phyloP scores from a whole-genome alignment of 2,888 invertebrate species.

The Parascotia fuliginaria region DNA sequence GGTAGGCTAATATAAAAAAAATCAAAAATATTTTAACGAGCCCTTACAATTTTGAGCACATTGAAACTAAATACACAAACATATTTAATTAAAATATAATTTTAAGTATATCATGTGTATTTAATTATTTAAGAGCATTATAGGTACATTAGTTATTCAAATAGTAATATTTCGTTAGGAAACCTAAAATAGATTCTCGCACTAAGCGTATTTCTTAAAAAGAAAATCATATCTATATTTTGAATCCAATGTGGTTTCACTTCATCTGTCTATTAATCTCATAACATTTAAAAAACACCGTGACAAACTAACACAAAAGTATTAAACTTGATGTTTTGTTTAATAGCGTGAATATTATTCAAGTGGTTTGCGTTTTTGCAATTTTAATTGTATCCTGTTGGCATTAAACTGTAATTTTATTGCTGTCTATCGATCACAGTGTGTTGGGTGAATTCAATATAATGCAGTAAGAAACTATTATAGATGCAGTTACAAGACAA shows the following conservation, averaged over 20 bases:
- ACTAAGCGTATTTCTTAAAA: too few relatives aligned
- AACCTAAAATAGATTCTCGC: too few relatives aligned
- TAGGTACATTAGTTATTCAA: too few relatives aligned
- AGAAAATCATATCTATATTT: too few relatives aligned
- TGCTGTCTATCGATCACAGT: slow-evolving; percentile 50
- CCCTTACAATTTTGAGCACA: too few relatives aligned
- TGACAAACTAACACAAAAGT: background rate
- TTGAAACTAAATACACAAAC: too few relatives aligned
- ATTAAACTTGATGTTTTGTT: slow-evolving; percentile 8
- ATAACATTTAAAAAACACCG: background rate
- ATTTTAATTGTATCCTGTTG: slow-evolving; percentile 67
- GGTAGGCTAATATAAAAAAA: too few relatives aligned
- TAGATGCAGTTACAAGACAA: background rate
- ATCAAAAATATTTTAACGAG: too few relatives aligned
- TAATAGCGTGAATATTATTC: slow-evolving; percentile 15
- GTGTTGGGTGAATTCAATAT: slow-evolving; percentile 35
- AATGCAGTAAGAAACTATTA: slow-evolving; percentile 15
- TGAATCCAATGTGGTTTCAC: background rate
- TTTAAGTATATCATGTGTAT: too few relatives aligned
- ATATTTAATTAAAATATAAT: too few relatives aligned
- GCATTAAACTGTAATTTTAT: slow-evolving; percentile 65
- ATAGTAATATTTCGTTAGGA: too few relatives aligned
- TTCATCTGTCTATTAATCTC: background rate
- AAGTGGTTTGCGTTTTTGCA: slow-evolving; percentile 45
- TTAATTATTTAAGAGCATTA: too few relatives aligned